phyloP scores from a whole-genome alignment of 2,888 invertebrate species.

The Exocentrus adspersus region DNA sequence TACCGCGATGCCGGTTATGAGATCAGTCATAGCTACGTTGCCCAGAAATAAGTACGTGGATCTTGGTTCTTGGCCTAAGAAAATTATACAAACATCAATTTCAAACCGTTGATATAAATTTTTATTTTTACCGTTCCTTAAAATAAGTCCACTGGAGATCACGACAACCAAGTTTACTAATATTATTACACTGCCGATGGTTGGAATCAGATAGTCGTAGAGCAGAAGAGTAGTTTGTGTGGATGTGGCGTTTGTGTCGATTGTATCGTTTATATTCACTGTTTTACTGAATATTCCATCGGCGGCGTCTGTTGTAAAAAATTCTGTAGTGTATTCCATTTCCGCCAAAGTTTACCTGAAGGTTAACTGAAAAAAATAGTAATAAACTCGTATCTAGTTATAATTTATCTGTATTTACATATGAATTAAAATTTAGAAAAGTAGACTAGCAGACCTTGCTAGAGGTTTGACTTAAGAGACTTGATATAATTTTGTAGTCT shows the following conservation, averaged over 20 bases:
- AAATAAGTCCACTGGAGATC: slow-evolving; percentile 72
- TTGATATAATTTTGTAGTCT: no score
- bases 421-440: no score
- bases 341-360: not conserved
- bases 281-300: not conserved
- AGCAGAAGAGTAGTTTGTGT: slow-evolving; percentile 42
- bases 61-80: slow-evolving; percentile 69
- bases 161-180: slow-evolving; percentile 71
- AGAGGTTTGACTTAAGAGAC: no score
- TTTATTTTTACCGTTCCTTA: slow-evolving; percentile 67
- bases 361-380: no score
- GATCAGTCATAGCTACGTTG: slow-evolving; percentile 73
- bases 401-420: no score
- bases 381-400: no score
- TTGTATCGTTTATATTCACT: slow-evolving; percentile 29
- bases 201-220: slow-evolving; percentile 68
- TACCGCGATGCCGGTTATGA: slow-evolving; percentile 71
- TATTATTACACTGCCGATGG: slow-evolving; percentile 68
- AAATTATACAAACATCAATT: no score
- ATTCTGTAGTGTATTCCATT: slow-evolving; percentile 10
- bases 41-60: slow-evolving; percentile 74
- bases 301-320: not conserved
- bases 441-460: no score
- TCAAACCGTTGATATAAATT: not conserved
- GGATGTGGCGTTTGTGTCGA: slow-evolving; percentile 30